phyloP scores from a whole-genome alignment of 1,140 invertebrate species.

The Meloidogyne chitwoodi region DNA sequence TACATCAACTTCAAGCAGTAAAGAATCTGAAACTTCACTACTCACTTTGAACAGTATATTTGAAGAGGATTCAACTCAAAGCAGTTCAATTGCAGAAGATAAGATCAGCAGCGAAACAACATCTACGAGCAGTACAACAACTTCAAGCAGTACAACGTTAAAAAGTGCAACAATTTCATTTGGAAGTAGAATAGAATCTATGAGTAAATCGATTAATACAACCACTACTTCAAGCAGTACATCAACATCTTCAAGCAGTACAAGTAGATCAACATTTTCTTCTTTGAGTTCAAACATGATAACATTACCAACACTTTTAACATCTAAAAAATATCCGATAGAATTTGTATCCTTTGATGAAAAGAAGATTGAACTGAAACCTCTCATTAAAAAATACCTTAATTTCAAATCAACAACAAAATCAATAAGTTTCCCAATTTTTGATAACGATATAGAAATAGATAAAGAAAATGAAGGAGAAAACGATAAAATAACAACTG shows the following conservation, averaged over 20 bases:
- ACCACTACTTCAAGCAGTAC: neutral
- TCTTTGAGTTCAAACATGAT: neutral
- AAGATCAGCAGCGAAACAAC: neutral
- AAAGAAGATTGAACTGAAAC: neutral
- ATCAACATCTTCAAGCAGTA: neutral
- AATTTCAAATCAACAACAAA: neutral
- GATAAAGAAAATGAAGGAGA: neutral
- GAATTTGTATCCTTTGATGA: neutral
- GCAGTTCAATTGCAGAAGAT: neutral
- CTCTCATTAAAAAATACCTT: neutral
- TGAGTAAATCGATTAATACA: neutral
- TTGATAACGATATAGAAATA: neutral
- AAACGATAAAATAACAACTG: neutral
- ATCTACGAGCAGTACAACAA: neutral
- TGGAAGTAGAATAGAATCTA: neutral
- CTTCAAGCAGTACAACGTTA: neutral
- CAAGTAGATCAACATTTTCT: neutral
- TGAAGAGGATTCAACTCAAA: neutral
- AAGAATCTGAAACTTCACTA: no score
- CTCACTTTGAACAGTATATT: neutral
- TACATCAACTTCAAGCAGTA: neutral
- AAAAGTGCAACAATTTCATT: neutral
- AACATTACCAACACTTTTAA: neutral
- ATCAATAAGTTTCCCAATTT: neutral
- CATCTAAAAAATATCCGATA: neutral